Percentiles rank a stretch among this genome's conserved stretches.
Evolutionary conservation across 1,140 invertebrate species (phyloP).

Genomic region (Campoletis sonorensis): DNA sequence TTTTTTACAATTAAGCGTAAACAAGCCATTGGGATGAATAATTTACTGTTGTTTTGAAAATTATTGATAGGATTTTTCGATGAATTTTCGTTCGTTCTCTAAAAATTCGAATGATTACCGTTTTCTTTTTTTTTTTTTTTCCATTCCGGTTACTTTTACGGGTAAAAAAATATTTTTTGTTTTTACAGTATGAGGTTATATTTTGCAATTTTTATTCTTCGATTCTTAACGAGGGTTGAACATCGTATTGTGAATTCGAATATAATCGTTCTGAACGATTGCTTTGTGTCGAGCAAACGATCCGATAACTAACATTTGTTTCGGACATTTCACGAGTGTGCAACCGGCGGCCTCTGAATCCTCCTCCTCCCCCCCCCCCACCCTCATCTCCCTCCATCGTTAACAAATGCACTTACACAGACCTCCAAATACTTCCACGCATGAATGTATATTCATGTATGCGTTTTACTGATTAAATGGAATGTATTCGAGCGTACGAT

Average conservation of each 20-base stretch:
- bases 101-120: too few relatives aligned
- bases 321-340: constrained; percentile 19
- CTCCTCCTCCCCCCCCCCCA: background rate
- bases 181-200: background rate
- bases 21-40: too few relatives aligned
- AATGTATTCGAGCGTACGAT: constrained; percentile 16
- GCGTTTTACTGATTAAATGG: constrained; percentile 26
- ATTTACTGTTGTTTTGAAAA: too few relatives aligned
- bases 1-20: too few relatives aligned
- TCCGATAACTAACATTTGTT: constrained; percentile 33
- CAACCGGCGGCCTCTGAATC: background rate
- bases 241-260: background rate
- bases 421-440: background rate
- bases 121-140: too few relatives aligned
- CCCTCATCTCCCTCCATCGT: background rate
- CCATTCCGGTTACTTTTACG: too few relatives aligned
- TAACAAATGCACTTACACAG: background rate
- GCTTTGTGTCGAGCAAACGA: constrained; percentile 28
- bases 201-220: background rate
- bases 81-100: too few relatives aligned
- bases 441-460: background rate
- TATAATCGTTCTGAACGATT: constrained; percentile 34
- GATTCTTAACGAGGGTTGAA: background rate
- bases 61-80: too few relatives aligned
- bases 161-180: background rate